Evolutionary conservation across 2,888 invertebrate species (phyloP).

Genomic region (Paralinhomoeus sp.): DNA sequence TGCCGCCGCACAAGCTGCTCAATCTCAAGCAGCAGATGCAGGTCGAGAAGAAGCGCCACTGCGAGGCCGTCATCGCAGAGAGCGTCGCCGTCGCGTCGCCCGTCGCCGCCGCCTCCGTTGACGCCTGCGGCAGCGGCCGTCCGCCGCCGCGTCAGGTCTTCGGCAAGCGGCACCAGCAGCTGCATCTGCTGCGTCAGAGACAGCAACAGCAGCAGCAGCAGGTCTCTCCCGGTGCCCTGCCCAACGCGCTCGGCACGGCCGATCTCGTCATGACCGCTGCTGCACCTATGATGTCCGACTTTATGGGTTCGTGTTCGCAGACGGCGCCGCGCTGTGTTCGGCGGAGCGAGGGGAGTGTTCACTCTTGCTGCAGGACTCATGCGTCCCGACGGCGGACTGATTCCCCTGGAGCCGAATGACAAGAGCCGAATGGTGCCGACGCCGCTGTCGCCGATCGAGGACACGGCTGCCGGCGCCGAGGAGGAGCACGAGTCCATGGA

Average conservation of each 20-base stretch:
- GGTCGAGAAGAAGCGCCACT: conserved; percentile 24
- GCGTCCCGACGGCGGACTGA: background rate
- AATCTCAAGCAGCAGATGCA: conserved; percentile 27
- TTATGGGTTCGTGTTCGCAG: background rate
- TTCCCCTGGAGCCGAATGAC: background rate
- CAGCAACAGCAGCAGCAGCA: conserved; percentile 23
- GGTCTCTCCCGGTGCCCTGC: conserved; percentile 6
- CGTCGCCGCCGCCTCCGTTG: background rate
- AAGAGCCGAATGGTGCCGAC: background rate
- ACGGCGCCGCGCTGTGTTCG: background rate
- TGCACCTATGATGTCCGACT: background rate
- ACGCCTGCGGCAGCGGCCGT: conserved; percentile 27
- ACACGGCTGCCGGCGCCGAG: background rate
- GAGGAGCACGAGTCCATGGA: conserved; percentile 2
- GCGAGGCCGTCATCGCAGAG: conserved; percentile 2
- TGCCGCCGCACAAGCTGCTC: conserved; percentile 26
- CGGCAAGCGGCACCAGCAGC: conserved; percentile 16
- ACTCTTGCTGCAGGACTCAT: background rate
- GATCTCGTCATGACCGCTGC: background rate
- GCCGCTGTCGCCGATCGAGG: conserved; percentile 6
- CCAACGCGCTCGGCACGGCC: background rate
- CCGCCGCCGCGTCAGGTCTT: conserved; percentile 17
- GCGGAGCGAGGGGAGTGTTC: no score
- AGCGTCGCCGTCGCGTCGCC: background rate
- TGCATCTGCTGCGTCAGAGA: conserved; percentile 12